Base-by-base conservation (phyloP, 2,113 vertebrate species). In the Erinaceus europaeus region DNA sequence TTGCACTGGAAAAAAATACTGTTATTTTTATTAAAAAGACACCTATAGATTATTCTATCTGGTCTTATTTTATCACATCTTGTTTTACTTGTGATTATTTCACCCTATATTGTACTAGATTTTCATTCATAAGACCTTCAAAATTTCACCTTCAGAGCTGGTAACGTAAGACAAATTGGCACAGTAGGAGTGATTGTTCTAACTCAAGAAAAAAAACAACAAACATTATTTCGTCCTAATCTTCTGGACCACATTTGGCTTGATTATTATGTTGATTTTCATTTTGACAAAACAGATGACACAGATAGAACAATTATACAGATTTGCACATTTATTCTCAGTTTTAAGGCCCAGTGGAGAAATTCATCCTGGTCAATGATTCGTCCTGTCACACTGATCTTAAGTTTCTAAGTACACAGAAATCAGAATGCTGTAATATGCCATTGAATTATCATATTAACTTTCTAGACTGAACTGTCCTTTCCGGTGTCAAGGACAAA, bases 281-380 rank as follows among this genome's bases (percentile, higher is more conserved):
- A 93, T 93, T 94, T 88, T 93, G 93, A 95, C 92, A 95, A 92
- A 91, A 95, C 46, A 88, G 84, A 94, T 93, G 59, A 52, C 17
- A 79, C 88, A 6, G 15, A 57, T 93, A 93, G 84, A 40, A 65
- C 65, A 93, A n/a, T 68, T 85, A 67, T 84, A 90, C 59, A 91
- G 81, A 89, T 94, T 93, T 93, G 61, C 81, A 93, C 89, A 92
- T 93, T 93, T 93, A 93, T 91, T 94, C 75, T 78, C 72, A 90
- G 85, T 94, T 91, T 86, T 84, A 94, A 87, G 89, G 87, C 74
- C 91, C 25, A 72, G 29, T 87, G 78, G 57, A 89, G 71, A 89
- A 85, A 85, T 78, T 29, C 81, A 81, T 57, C 55, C 82, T 55
- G n/a, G 44, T 23, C 79, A 72, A 87, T 94, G 61, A 82, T 67